These are phyloP conservation scores for Chymomyza caudatula DNA, from an alignment of 2,888 invertebrate genomes.

Conservation along the genomic window DNA sequence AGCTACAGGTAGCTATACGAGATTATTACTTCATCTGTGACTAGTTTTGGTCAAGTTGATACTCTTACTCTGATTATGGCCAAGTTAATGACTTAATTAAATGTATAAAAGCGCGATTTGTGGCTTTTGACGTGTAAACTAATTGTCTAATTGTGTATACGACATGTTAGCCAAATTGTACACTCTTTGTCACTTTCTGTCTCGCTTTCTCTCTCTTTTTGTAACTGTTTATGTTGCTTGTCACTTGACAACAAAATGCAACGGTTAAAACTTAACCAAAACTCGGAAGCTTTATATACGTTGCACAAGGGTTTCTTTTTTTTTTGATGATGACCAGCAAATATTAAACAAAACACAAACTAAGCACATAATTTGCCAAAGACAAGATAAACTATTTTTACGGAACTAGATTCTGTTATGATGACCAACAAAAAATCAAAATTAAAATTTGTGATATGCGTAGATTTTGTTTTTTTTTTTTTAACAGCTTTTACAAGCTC, in stretches of 20 bases:
- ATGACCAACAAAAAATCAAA: too few relatives aligned
- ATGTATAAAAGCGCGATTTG: too few relatives aligned
- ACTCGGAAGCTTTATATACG: neutral
- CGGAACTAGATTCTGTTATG: too few relatives aligned
- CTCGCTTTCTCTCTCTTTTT: neutral
- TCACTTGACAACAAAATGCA: neutral
- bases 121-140: too few relatives aligned
- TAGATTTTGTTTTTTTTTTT: too few relatives aligned
- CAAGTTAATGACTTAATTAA: conserved; percentile 9
- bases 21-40: neutral
- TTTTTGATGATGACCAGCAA: too few relatives aligned
- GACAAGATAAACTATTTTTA: too few relatives aligned
- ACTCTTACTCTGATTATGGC: neutral
- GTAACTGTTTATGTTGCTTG: conserved; percentile 59
- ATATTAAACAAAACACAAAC: too few relatives aligned
- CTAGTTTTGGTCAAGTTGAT: neutral
- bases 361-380: neutral
- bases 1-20: neutral
- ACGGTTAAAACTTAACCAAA: neutral
- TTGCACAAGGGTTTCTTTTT: too few relatives aligned
- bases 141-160: too few relatives aligned
- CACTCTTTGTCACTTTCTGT: conserved; percentile 28
- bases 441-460: too few relatives aligned
- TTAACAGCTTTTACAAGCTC: too few relatives aligned
- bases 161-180: conserved; percentile 69